Evolutionary conservation across 2,888 invertebrate species (phyloP).

Genomic region (Brachypalpus laphriformis): DNA sequence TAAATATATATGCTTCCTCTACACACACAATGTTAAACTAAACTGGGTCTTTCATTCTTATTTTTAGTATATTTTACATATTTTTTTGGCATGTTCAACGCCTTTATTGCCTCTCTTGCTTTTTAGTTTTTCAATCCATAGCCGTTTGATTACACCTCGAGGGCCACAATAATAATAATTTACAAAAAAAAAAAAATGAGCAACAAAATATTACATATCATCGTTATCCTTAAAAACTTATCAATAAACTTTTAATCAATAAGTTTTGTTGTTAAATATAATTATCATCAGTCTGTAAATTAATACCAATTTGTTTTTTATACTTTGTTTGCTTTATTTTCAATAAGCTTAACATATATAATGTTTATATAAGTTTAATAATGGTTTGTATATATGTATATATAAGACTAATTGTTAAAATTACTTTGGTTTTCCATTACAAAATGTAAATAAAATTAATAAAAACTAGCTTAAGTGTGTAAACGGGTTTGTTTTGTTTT

Average conservation of each 20-base stretch:
- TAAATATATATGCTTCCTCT: constrained; percentile 35
- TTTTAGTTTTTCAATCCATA: neutral
- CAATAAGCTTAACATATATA: constrained; percentile 57
- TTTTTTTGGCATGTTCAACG: neutral
- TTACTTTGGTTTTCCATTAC: constrained; percentile 63
- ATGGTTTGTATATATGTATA: constrained; percentile 23
- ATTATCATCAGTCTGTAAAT: constrained; percentile 71
- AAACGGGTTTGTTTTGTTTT: constrained; percentile 22
- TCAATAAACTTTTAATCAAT: constrained; percentile 39
- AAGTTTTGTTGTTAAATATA: constrained; percentile 46
- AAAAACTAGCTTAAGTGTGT: constrained; percentile 22
- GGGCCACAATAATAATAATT: neutral
- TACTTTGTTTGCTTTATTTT: constrained; percentile 44
- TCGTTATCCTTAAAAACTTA: constrained; percentile 23
- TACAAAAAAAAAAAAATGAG: constrained; percentile 17
- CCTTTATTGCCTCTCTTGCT: constrained; percentile 1
- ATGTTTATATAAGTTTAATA: constrained; percentile 18
- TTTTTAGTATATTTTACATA: constrained; percentile 32
- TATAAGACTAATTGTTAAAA: constrained; percentile 35
- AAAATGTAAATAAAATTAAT: constrained; percentile 50
- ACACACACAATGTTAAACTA: constrained; percentile 23
- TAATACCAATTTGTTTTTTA: constrained; percentile 60
- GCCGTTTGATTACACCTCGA: neutral
- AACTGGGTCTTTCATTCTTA: constrained; percentile 19
- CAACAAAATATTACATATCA: constrained; percentile 38